Evolutionary conservation across 2,113 vertebrate genomes (phyloP).

Genomic region (Sinocyclocheilus rhinocerous): DNA sequence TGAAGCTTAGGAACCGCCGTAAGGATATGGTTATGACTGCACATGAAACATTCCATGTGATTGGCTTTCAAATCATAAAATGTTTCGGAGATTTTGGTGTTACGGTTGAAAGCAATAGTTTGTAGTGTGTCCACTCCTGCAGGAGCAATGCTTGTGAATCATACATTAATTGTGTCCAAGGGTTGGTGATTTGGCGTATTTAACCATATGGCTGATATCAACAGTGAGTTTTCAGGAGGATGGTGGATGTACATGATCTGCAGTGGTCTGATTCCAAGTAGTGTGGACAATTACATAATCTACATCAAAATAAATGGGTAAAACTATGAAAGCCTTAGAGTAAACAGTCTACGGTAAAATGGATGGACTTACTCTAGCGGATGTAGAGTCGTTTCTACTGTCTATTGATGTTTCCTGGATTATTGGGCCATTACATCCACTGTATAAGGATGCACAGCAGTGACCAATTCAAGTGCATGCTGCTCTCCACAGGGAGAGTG

Average conservation of each 20-base stretch:
- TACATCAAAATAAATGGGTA: neutral
- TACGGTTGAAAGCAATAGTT: neutral
- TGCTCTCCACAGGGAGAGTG: conserved; percentile 7
- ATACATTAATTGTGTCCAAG: neutral
- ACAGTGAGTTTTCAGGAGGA: neutral
- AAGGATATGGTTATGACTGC: conserved; percentile 45
- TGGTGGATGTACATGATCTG: neutral
- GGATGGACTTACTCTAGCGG: neutral
- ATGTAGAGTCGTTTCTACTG: neutral
- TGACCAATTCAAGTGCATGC: conserved; percentile 24
- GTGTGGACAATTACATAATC: neutral
- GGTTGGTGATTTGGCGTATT: neutral
- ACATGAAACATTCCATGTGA: neutral
- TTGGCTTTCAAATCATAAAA: neutral
- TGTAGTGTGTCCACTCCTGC: neutral
- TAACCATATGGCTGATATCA: neutral
- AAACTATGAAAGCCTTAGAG: neutral
- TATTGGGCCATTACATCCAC: neutral
- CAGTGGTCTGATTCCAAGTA: neutral
- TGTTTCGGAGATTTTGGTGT: neutral
- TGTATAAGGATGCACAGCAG: neutral
- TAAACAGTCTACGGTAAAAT: neutral
- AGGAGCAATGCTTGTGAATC: neutral
- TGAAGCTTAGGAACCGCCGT: neutral
- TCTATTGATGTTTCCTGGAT: neutral